Percentiles rank a stretch among this genome's conserved stretches.
Evolutionary conservation across 2,888 invertebrate species (phyloP).

Genomic region (Sussaba pulchella): DNA sequence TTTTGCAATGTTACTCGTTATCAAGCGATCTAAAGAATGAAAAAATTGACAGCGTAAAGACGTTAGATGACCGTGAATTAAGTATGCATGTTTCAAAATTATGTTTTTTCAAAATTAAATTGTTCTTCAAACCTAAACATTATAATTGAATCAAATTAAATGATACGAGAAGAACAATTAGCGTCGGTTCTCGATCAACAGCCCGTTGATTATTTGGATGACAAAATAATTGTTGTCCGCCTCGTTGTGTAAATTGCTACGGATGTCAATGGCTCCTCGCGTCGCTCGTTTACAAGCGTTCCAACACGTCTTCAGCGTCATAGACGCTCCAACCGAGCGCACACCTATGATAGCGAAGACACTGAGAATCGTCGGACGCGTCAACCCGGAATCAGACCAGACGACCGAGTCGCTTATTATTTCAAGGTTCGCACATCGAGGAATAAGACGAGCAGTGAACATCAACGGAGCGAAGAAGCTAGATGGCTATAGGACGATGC

Average conservation of each 20-base stretch:
- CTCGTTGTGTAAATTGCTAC: neutral
- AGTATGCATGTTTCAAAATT: too few species aligned
- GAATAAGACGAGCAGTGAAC: slow-evolving; percentile 65
- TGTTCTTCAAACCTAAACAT: too few species aligned
- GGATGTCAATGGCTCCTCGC: slow-evolving; percentile 44
- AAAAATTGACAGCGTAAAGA: too few species aligned
- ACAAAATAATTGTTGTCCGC: too few species aligned
- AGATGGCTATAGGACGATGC: slow-evolving; percentile 73
- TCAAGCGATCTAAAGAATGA: too few species aligned
- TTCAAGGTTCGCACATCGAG: slow-evolving; percentile 76
- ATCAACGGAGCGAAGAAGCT: slow-evolving; percentile 72
- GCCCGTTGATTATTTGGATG: too few species aligned
- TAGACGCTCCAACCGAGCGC: slow-evolving; percentile 1
- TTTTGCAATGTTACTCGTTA: too few species aligned
- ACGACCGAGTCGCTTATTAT: slow-evolving; percentile 75
- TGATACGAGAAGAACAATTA: too few species aligned
- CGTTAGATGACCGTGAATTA: too few species aligned
- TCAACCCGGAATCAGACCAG: slow-evolving; percentile 78
- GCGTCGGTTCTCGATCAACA: too few species aligned
- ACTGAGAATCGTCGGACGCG: slow-evolving; percentile 51
- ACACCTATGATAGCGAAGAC: slow-evolving; percentile 33
- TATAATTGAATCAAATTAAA: too few species aligned
- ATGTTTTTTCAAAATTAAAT: too few species aligned
- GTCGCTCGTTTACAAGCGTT: slow-evolving; percentile 33
- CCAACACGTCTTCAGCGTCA: slow-evolving; percentile 25